Evolutionary conservation across 2,888 invertebrate species (phyloP).

Genomic region (Noctua pronuba): DNA sequence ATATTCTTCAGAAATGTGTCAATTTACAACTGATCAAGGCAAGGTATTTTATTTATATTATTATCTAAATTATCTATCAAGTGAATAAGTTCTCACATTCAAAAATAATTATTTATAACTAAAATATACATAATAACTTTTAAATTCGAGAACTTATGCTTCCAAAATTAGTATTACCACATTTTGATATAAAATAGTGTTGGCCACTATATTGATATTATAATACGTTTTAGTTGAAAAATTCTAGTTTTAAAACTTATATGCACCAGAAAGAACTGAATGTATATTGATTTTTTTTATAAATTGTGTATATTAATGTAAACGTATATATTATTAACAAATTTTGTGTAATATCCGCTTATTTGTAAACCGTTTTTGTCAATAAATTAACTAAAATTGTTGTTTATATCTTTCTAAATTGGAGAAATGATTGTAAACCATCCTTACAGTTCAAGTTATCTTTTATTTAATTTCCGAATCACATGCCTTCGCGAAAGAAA

Average conservation of each 20-base stretch:
- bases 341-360: conserved; percentile 54
- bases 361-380: conserved; percentile 43
- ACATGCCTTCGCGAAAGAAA: conserved; percentile 12
- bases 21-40: conserved; percentile 14
- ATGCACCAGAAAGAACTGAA: conserved; percentile 73
- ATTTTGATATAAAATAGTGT: conserved; percentile 54
- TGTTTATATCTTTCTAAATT: conserved; percentile 37
- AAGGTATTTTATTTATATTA: conserved; percentile 24
- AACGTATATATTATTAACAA: conserved; percentile 60
- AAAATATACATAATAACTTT: conserved; percentile 13
- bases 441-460: neutral
- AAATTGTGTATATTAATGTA: conserved; percentile 67
- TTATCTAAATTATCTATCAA: conserved; percentile 40
- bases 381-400: conserved; percentile 17
- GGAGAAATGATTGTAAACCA: neutral
- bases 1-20: conserved; percentile 10
- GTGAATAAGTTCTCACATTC: conserved; percentile 31
- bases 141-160: conserved; percentile 27
- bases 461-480: neutral
- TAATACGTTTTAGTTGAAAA: conserved; percentile 53
- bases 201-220: conserved; percentile 59
- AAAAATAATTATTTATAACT: conserved; percentile 16
- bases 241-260: conserved; percentile 53
- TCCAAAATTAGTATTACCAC: conserved; percentile 54
- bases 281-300: conserved; percentile 71